Conservation (phyloP, 1,140 invertebrate genomes). For the Portunus trituberculatus region DNA sequence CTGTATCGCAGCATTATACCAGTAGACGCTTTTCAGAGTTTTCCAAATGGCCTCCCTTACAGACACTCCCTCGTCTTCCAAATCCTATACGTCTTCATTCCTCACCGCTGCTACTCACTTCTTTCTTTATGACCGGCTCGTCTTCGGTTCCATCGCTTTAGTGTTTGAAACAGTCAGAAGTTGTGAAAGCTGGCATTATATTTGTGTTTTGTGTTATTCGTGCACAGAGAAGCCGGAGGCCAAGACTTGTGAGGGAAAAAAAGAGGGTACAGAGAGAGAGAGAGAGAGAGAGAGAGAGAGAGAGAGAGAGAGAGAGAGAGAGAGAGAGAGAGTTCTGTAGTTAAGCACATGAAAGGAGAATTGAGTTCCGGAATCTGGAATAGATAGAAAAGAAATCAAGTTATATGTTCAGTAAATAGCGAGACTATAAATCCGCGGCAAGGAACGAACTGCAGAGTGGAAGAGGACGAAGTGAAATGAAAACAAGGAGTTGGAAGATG, state of each 20-base stretch:
- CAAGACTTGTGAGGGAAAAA: neutral
- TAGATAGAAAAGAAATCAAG: neutral
- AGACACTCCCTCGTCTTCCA: neutral
- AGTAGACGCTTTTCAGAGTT: neutral
- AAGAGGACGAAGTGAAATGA: neutral
- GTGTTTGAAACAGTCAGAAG: neutral
- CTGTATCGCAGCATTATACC: neutral
- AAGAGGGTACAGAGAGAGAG: neutral
- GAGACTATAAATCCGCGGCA: neutral
- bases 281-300: slow-evolving; percentile 20
- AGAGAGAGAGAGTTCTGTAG: neutral
- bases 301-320: slow-evolving; percentile 20
- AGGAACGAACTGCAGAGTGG: neutral
- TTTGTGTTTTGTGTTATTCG: neutral
- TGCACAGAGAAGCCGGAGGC: neutral
- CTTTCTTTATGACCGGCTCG: neutral
- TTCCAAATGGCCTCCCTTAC: neutral
- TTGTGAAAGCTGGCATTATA: neutral
- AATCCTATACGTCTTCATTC: neutral
- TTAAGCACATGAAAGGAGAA: too few relatives aligned
- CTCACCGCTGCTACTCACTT: neutral
- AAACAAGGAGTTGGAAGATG: neutral
- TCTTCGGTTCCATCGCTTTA: neutral
- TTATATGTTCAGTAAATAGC: neutral
- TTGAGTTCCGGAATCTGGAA: neutral